phyloP scores from a whole-genome alignment of 2,797 vertebrate species.

The Cossypha dichroa region DNA sequence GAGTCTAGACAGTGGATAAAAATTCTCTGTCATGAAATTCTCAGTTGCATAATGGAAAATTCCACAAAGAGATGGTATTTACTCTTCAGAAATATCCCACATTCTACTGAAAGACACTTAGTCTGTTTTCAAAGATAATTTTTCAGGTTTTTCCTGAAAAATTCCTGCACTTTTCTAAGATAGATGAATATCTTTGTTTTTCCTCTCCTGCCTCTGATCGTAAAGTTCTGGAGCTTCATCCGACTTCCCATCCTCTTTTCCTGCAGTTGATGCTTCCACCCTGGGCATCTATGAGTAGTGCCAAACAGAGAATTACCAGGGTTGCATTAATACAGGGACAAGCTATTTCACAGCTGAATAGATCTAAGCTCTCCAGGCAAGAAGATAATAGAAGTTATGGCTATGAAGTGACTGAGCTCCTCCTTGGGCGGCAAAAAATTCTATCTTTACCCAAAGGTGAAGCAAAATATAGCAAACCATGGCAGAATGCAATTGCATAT shows the following conservation, averaged over 20 bases:
- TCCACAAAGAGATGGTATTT: neutral
- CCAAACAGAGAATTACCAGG: neutral
- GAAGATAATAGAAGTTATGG: neutral
- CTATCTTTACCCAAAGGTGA: neutral
- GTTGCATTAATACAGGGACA: neutral
- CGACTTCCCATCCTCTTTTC: neutral
- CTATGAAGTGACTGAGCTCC: neutral
- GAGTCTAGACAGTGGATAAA: neutral
- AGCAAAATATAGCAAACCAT: neutral
- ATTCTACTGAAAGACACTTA: neutral
- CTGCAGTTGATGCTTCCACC: neutral
- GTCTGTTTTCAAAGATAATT: neutral
- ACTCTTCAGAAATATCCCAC: neutral
- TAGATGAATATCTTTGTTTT: rapidly evolving
- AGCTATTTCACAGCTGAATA: constrained; percentile 27
- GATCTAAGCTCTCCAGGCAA: neutral
- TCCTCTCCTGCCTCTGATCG: neutral
- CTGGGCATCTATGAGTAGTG: neutral
- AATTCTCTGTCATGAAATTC: neutral
- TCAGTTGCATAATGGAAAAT: neutral
- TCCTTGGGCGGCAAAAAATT: neutral
- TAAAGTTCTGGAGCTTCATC: neutral
- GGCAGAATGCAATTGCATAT: neutral
- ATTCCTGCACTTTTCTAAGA: neutral
- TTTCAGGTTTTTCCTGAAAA: neutral